Evolutionary conservation across 2,113 vertebrate species (phyloP), one percentile per base, ranked within the genome.

Genomic region (Nipponia nippon): DNA sequence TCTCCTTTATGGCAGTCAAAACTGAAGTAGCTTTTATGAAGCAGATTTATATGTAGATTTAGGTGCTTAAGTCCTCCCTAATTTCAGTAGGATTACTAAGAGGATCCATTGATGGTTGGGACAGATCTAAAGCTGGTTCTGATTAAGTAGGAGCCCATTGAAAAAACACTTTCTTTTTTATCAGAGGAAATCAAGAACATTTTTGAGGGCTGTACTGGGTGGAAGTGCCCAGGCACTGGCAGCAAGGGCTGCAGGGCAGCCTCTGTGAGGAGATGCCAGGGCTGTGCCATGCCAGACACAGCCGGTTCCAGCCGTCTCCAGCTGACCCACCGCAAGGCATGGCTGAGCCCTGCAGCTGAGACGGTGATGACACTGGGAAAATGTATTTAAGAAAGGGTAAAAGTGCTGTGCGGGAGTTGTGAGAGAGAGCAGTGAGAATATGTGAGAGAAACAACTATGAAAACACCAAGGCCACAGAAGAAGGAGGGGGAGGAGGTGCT

Each of bases 301-400:
- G 73, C 7, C 1, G 0, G 8, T 38, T 90, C 56, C 46, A 27
- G 16, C 9, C 1, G 9, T 23, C 6, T 88, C 36, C 61, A 36
- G 3, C 5, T 2, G 1, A 56, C 20, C 8, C 4, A 6, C 6
- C 0, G 0, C 14, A 36, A 9, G 14, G 15, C 44, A 75, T 1
- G 4, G 23, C n/a, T 13, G 4, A 30, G 23, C 20, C 16, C 22
- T 6, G 1, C 8, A 55, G 36, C n/a, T 6, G 20, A 8, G 5
- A 16, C 20, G 26, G 26, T 5, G 26, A 7, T 2, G 14, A 22
- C 25, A 49, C 3, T 7, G 2, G 22, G 42, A 13, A 71, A 88
- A 29, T 0, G 1, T 11, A 6, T 26, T n/a, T 47, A 50, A 56
- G 19, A 59, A 55, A 71, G 10, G 11, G 13, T 2, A 56, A 76